A percentile compares a stretch with the other conserved stretches of the same genome.
Evolutionary conservation across 2,113 vertebrate species (phyloP).

Genomic region (Saccopteryx bilineata): DNA sequence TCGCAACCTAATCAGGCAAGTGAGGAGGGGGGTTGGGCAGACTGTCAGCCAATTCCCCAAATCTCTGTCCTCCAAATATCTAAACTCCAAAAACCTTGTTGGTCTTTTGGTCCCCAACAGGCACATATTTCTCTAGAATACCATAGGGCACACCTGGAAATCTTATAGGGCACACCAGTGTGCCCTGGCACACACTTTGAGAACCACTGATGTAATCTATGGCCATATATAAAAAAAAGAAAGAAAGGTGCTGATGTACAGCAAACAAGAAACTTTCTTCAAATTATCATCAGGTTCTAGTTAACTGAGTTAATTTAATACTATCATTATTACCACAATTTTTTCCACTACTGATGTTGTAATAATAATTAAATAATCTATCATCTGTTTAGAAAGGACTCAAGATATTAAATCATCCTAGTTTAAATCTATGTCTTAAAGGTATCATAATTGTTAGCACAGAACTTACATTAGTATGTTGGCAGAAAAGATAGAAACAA

Average conservation of each 20-base stretch:
- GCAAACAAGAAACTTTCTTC: constrained; percentile 47
- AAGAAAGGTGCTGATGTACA: background rate
- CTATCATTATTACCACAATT: background rate
- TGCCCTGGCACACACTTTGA: too few species aligned
- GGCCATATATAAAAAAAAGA: constrained; percentile 18
- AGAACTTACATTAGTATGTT: constrained; percentile 74
- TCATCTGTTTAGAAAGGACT: background rate
- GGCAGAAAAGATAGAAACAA: constrained; percentile 73
- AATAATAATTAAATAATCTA: constrained; percentile 41
- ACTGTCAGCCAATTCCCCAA: too few species aligned
- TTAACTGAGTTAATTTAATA: constrained; percentile 28
- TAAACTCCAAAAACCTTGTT: too few species aligned
- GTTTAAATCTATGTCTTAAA: constrained; percentile 65
- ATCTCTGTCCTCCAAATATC: too few species aligned
- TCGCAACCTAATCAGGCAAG: too few species aligned
- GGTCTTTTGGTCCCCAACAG: too few species aligned
- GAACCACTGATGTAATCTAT: background rate
- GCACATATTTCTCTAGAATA: too few species aligned
- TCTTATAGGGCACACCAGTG: too few species aligned
- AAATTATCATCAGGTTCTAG: constrained; percentile 34
- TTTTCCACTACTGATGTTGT: background rate
- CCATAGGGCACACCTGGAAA: too few species aligned
- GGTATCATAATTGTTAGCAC: constrained; percentile 65
- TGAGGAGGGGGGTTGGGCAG: too few species aligned
- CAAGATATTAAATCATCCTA: constrained; percentile 45